Evolutionary conservation across 2,888 invertebrate genomes (phyloP), one percentile per base, ranked within the genome.

Genomic region (Erpobdella octoculata): DNA sequence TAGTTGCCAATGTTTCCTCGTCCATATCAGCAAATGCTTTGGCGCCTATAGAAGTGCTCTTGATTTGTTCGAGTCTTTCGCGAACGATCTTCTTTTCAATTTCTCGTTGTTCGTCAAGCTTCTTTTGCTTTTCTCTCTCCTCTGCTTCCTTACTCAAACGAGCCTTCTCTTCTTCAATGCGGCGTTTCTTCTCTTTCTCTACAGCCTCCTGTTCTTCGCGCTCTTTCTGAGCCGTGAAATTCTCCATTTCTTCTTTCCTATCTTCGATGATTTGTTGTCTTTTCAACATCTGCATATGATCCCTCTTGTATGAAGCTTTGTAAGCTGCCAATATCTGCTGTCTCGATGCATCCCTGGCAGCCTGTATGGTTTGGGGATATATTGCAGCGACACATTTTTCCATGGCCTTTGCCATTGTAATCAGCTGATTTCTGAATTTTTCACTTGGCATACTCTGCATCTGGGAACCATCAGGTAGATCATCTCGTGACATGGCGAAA

Each of bases 261-360:
- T 93, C 92, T 84, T 97, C 97, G 78, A 98, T 97, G 79, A 93
- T 94, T 85, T 93, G 92, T 82, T 94, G 92, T 0, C 98, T 88
- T 81, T 90, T 90, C 77, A 97, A 86, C 78, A 97, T 92, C 71
- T 91, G 88, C 79, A 90, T 89, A 82, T 96, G 96, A 78, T 96
- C 95, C 65, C 89, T 81, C 74, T 80, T 80, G 33, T 80, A 79
- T 2, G 81, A 80, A 73, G 81, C 75, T 58, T 80, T 79, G 75
- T 84, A 84, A 61, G 79, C 80, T 71, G 81, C 81, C 36, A 84
- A 79, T 38, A 84, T 82, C 71, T 79, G 77, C 8, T 78, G 76
- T 58, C 80, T 78, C 74, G 82, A 72, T 41, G 81, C 80, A 37
- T 80, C 79, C 73, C 79, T 64, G 89, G 90, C 70, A 48, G 71